These are phyloP conservation scores for Acronicta alni DNA, from an alignment of 2,888 invertebrate genomes.

Conservation along the genomic window DNA sequence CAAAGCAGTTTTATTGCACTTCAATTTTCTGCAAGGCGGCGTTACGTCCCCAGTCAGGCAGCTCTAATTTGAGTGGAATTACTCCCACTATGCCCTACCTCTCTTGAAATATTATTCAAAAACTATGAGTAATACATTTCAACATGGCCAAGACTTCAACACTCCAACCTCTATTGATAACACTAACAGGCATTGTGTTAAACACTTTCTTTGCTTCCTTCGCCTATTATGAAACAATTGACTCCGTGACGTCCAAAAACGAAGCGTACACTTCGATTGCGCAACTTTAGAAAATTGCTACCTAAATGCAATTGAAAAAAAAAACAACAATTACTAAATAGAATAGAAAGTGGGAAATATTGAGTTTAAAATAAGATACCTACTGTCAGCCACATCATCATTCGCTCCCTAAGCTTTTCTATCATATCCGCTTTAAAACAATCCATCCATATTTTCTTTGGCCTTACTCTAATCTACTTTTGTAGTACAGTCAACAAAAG, in stretches of 20 bases:
- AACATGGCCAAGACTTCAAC: conserved; percentile 15
- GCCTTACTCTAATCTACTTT: no score
- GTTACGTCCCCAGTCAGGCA: no score
- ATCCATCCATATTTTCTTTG: no score
- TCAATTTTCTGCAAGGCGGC: no score
- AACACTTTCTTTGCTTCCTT: conserved; percentile 50
- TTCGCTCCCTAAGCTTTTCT: no score
- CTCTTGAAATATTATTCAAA: background rate
- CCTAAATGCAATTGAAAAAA: conserved; percentile 7
- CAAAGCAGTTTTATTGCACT: no score
- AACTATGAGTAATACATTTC: conserved; percentile 1
- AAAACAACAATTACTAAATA: conserved; percentile 17
- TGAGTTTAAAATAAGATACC: conserved; percentile 7
- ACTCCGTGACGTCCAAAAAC: conserved; percentile 46
- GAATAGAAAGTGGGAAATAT: conserved; percentile 29
- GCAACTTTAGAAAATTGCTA: conserved; percentile 47
- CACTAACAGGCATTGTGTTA: conserved; percentile 35
- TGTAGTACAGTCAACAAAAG: no score
- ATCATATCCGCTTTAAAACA: no score
- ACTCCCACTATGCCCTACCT: background rate
- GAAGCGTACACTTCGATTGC: conserved; percentile 43
- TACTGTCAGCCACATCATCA: no score
- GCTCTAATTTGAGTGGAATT: no score
- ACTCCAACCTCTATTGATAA: conserved; percentile 16
- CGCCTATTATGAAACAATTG: conserved; percentile 49